phyloP scores from a whole-genome alignment of 2,113 vertebrate species.

The Triplophysa siluroides region DNA sequence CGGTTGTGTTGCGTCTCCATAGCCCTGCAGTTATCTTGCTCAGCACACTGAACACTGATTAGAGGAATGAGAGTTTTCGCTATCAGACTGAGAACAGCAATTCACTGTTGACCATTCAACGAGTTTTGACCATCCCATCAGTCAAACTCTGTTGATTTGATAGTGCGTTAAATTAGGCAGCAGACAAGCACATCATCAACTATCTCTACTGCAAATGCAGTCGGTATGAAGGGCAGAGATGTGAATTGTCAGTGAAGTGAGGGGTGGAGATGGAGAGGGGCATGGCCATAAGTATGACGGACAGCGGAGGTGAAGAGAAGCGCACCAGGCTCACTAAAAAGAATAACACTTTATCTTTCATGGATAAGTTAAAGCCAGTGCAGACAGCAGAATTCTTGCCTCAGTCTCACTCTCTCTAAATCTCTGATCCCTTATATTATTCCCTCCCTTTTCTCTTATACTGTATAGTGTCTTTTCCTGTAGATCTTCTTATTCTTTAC shows the following conservation, averaged over 20 bases:
- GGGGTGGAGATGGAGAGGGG: conserved; percentile 21
- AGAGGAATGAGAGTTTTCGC: conserved; percentile 4
- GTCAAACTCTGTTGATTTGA: conserved; percentile 35
- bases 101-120: conserved; percentile 10
- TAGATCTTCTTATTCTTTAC: background rate
- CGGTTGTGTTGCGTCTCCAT: background rate
- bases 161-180: conserved; percentile 24
- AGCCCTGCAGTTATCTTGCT: background rate
- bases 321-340: conserved; percentile 32
- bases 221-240: conserved; percentile 26
- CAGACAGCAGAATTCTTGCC: background rate
- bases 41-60: conserved; percentile 5
- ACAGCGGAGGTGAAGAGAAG: conserved; percentile 31
- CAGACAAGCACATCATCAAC: conserved; percentile 15
- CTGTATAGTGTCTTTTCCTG: background rate
- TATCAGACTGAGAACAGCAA: background rate
- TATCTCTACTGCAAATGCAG: conserved; percentile 9
- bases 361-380: conserved; percentile 29
- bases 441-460: background rate
- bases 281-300: conserved; percentile 22
- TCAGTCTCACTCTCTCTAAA: background rate
- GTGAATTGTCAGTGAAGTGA: conserved; percentile 7
- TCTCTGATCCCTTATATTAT: conserved; percentile 5
- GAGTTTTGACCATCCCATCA: background rate
- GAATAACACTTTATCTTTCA: conserved; percentile 29